Evolutionary conservation across 2,888 invertebrate species (phyloP), one percentile per base, ranked within the genome.

Genomic region (Ectemnius continuus): DNA sequence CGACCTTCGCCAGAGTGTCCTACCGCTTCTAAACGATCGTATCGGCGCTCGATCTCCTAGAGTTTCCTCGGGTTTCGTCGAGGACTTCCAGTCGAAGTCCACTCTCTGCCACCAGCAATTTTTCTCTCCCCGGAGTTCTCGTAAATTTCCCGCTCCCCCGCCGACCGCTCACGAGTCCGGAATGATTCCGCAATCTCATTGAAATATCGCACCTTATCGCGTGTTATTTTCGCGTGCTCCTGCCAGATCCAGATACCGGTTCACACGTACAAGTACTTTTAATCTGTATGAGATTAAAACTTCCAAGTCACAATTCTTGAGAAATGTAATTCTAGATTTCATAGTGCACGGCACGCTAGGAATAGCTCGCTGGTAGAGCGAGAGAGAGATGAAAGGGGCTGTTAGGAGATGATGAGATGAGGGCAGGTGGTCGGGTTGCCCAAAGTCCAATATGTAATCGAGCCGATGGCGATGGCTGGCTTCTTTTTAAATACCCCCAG

Each of bases 401-500:
- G 14, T 52, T 52, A 52, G n/a, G 52, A 1, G 52, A 36, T 52
- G 14, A 16, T 16, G 52, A 8, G 52, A 52, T 52, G n/a, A 2
- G 16, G 52, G 52, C 52, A 52, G 16, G 36, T 36, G 36, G 36
- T 36, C 36, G 36, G 11, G 36, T 36, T 6, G 58, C 23, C 58
- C 1, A 23, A 11, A 20, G 58, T 14, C 28, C 60, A 36, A 36
- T 23, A 36, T 13, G 16, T n/a, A 16, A 11, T 60, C n/a, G 36
- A 52, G 16, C 16, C 52, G n/a, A 52, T 14, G 52, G 16, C 16
- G 46, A 61, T 14, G 28, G 16, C n/a, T 46, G 2, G 14, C 67
- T 59, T 20, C 61, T 45, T 20, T n/a, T 58, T 47, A 68, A 65
- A 58, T 85, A 86, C 88, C 87, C 88, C 87, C 88, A 86, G 85